A percentile compares a stretch with the other conserved stretches of the same genome.
Evolutionary conservation across 1,140 invertebrate genomes (phyloP).

Genomic region (Trichomalopsis sarcophagae): DNA sequence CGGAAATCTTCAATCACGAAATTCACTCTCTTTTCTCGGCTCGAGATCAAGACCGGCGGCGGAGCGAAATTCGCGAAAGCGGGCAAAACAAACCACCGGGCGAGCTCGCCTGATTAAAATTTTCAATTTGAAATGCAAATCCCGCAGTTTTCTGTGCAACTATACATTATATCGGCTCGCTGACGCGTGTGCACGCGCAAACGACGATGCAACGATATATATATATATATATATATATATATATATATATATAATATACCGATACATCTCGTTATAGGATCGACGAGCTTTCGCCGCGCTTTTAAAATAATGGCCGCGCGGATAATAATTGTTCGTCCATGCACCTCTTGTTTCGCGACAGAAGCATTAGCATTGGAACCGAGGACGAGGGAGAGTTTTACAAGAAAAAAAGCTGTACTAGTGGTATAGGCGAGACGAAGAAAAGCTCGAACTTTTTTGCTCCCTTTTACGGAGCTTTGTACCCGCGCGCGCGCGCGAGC

Average conservation of each 20-base stretch:
- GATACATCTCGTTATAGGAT: no score
- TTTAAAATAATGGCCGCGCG: neutral
- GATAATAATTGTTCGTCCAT: neutral
- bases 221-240: neutral
- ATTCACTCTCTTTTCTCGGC: no score
- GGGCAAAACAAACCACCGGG: neutral
- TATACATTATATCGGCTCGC: neutral
- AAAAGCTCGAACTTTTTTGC: neutral
- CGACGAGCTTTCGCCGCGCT: no score
- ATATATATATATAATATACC: neutral
- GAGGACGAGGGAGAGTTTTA: neutral
- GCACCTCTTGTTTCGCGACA: neutral
- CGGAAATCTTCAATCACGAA: neutral
- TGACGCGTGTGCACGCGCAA: neutral
- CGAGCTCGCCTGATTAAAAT: neutral
- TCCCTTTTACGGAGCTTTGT: neutral
- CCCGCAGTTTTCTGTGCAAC: neutral
- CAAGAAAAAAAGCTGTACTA: no score
- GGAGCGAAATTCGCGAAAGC: neutral
- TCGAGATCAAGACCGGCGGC: no score
- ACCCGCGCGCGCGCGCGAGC: neutral
- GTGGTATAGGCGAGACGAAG: neutral
- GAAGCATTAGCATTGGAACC: neutral
- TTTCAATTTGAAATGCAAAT: slow-evolving; percentile 1
- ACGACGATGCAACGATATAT: neutral